These are phyloP conservation scores for Triplophysa siluroides DNA, from an alignment of 2,113 vertebrate species.

Conservation along the genomic window DNA sequence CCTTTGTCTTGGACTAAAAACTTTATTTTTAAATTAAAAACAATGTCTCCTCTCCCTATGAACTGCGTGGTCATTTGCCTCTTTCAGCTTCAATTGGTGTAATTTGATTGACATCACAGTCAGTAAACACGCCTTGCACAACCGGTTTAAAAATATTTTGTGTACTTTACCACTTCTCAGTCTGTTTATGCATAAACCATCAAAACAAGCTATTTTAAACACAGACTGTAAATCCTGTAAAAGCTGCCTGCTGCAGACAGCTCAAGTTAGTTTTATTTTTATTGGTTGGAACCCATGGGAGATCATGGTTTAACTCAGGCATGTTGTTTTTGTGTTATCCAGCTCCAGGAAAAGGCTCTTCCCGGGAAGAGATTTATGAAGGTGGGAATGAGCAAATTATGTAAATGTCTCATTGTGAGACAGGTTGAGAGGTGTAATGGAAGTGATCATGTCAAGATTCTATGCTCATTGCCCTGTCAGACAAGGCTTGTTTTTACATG, in stretches of 20 bases:
- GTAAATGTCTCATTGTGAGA: not conserved
- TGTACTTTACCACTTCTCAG: not conserved
- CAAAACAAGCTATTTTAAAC: not conserved
- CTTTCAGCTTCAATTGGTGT: not conserved
- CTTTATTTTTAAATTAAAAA: slow-evolving; percentile 43
- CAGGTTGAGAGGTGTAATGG: not conserved
- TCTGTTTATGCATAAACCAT: not conserved
- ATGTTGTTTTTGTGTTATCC: not conserved
- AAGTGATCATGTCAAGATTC: not conserved
- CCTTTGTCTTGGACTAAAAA: slow-evolving; percentile 14
- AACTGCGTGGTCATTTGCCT: not conserved
- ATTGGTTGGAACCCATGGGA: not conserved
- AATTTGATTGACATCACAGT: not conserved
- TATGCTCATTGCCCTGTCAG: not conserved
- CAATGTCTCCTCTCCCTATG: slow-evolving; percentile 12
- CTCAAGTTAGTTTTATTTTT: not conserved
- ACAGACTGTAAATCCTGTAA: not conserved
- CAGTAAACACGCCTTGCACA: not conserved
- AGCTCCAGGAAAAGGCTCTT: not conserved
- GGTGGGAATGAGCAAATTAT: not conserved
- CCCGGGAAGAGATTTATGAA: not conserved
- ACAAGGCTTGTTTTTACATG: not conserved
- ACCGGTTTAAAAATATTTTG: not conserved
- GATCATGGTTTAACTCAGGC: not conserved
- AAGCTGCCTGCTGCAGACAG: not conserved